These are phyloP conservation scores for Stictocephala bisonia DNA, from an alignment of 2,888 invertebrate genomes.

Conservation along the genomic window DNA sequence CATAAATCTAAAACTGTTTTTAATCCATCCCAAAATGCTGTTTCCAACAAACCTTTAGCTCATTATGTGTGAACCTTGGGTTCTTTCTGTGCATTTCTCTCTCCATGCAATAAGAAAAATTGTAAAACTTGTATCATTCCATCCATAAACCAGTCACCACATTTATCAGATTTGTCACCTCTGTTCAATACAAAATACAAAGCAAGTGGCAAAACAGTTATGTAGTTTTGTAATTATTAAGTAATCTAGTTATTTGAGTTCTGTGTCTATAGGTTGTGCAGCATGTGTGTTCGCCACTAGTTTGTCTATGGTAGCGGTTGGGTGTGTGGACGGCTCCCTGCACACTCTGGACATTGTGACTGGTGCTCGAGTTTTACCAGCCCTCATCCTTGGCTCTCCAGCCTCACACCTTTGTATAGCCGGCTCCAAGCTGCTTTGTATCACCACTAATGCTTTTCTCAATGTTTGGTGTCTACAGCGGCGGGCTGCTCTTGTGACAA, in stretches of 20 bases:
- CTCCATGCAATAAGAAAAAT: too few relatives aligned
- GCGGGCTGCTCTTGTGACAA: constrained; percentile 70
- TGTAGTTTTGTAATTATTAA: neutral
- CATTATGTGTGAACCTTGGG: neutral
- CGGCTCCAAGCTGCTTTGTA: constrained; percentile 66
- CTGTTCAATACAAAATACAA: neutral
- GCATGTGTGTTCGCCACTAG: constrained; percentile 73
- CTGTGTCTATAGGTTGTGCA: constrained; percentile 71
- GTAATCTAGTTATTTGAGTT: constrained; percentile 34
- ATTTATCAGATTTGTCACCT: too few relatives aligned
- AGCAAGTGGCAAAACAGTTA: neutral
- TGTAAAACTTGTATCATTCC: too few relatives aligned
- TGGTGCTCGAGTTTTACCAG: constrained; percentile 67
- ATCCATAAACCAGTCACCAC: too few relatives aligned
- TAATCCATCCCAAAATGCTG: too few relatives aligned
- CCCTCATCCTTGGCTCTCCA: constrained; percentile 69
- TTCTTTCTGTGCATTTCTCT: neutral
- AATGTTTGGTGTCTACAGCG: constrained; percentile 73
- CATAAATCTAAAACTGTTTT: too few relatives aligned
- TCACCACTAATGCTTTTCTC: constrained; percentile 69
- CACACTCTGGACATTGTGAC: constrained; percentile 71
- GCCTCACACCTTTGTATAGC: constrained; percentile 71
- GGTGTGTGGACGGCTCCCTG: constrained; percentile 76
- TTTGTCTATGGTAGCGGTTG: constrained; percentile 71
- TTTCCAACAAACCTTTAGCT: too few relatives aligned